These are phyloP conservation scores for Channa argus DNA, from an alignment of 2,113 vertebrate species.

Conservation along the genomic window DNA sequence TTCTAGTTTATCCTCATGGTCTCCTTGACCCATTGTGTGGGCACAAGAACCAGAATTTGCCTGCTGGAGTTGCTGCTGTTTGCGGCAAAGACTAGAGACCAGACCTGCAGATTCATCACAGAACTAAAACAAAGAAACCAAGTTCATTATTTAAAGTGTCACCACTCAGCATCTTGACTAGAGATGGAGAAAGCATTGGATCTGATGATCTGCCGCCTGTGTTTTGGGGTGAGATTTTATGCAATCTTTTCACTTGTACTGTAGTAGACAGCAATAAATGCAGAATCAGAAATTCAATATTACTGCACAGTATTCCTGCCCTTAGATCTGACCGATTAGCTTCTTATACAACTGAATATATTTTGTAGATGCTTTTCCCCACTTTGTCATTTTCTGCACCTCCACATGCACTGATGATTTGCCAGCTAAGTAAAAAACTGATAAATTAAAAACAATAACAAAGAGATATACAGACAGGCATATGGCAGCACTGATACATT, in stretches of 20 bases:
- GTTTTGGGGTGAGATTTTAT: slow-evolving; percentile 83
- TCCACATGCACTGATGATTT: slow-evolving; percentile 5
- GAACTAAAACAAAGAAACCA: slow-evolving; percentile 11
- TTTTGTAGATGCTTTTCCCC: slow-evolving; percentile 20
- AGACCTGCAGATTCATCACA: slow-evolving; percentile 10
- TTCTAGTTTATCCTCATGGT: background rate
- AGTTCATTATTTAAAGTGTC: background rate
- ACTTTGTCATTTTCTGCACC: slow-evolving; percentile 1
- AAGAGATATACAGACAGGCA: background rate
- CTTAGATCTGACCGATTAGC: background rate
- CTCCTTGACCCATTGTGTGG: background rate
- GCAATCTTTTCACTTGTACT: slow-evolving; percentile 6
- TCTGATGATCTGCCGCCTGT: slow-evolving; percentile 69
- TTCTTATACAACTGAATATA: slow-evolving; percentile 1
- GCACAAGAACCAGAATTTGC: background rate
- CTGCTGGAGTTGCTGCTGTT: background rate
- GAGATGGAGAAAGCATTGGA: slow-evolving; percentile 67
- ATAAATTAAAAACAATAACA: slow-evolving; percentile 27
- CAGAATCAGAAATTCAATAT: background rate
- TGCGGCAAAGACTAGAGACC: background rate
- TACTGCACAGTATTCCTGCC: background rate
- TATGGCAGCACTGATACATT: background rate
- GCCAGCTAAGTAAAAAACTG: slow-evolving; percentile 5
- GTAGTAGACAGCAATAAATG: background rate
- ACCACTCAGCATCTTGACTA: background rate